A percentile compares a stretch with the other conserved stretches of the same genome.
Evolutionary conservation across 2,797 vertebrate species (phyloP).

Genomic region (Hippoglossus hippoglossus): DNA sequence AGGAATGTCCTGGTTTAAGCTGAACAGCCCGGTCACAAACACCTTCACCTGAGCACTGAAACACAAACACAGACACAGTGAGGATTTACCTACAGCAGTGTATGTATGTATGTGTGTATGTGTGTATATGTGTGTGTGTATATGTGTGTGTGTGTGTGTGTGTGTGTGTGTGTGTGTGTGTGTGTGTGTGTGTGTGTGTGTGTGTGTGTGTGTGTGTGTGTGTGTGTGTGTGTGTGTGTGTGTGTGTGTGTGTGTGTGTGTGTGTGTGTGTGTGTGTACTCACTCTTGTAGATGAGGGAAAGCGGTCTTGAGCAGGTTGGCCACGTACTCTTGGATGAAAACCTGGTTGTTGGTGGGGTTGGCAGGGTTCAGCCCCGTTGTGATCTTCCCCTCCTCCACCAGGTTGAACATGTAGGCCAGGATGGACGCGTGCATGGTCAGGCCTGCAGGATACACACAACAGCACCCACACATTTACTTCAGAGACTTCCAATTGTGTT

Average conservation of each 20-base stretch:
- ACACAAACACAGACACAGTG: background rate
- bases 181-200: background rate
- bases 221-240: background rate
- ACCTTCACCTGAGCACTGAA: constrained; percentile 98
- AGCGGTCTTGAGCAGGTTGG: constrained; percentile 97
- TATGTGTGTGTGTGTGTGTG: background rate
- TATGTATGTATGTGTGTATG: background rate
- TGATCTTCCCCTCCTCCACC: constrained; percentile 99
- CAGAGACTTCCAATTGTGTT: background rate
- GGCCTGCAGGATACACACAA: constrained; percentile 80
- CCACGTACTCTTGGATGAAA: constrained; percentile 98
- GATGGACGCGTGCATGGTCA: constrained; percentile 99
- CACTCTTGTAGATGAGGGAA: constrained; percentile 99
- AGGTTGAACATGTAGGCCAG: constrained; percentile 99
- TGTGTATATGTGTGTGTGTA: background rate
- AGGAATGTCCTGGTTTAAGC: constrained; percentile 99
- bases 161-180: background rate
- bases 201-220: background rate
- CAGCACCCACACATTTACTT: background rate
- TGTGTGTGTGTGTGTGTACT: constrained; percentile 59
- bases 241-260: background rate
- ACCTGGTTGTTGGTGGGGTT: constrained; percentile 94
- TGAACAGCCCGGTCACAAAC: constrained; percentile 99
- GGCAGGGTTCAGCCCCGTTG: constrained; percentile 89
- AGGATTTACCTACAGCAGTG: background rate